Evolutionary conservation across 2,797 vertebrate genomes (phyloP).

Genomic region (Ceyx erithaca): DNA sequence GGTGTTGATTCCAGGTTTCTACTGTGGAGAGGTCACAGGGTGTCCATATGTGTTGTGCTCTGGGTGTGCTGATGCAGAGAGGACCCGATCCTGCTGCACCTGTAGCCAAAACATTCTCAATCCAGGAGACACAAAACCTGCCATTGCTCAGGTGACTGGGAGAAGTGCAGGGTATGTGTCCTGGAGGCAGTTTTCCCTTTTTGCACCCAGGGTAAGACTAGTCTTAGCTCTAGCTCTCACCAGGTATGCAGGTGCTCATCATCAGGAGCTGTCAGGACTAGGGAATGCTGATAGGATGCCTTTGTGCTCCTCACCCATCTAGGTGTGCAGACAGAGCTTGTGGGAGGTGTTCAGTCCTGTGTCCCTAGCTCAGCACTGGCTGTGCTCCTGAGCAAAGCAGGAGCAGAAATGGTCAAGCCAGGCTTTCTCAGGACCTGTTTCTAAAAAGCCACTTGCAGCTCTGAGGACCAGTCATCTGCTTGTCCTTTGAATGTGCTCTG

Average conservation of each 20-base stretch:
- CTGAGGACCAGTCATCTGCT: neutral
- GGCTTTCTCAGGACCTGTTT: neutral
- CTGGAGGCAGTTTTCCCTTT: neutral
- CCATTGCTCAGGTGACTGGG: neutral
- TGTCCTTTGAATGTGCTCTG: neutral
- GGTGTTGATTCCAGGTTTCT: neutral
- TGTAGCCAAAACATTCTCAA: neutral
- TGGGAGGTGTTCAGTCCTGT: neutral
- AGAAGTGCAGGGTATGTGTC: neutral
- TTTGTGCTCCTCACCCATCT: neutral
- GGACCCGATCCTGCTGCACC: neutral
- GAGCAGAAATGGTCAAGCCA: neutral
- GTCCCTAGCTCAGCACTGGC: neutral
- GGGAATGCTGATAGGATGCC: neutral
- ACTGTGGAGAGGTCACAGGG: neutral
- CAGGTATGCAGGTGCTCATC: neutral
- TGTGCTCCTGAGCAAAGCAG: accelerated
- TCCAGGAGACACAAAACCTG: neutral
- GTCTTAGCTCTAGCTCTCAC: neutral
- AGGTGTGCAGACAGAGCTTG: neutral
- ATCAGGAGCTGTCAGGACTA: neutral
- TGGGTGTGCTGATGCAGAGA: neutral
- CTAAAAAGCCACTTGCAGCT: neutral
- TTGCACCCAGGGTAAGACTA: neutral
- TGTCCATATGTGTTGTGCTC: neutral